These are phyloP conservation scores for Hyalella azteca DNA, from an alignment of 2,888 invertebrate genomes.

Conservation along the genomic window DNA sequence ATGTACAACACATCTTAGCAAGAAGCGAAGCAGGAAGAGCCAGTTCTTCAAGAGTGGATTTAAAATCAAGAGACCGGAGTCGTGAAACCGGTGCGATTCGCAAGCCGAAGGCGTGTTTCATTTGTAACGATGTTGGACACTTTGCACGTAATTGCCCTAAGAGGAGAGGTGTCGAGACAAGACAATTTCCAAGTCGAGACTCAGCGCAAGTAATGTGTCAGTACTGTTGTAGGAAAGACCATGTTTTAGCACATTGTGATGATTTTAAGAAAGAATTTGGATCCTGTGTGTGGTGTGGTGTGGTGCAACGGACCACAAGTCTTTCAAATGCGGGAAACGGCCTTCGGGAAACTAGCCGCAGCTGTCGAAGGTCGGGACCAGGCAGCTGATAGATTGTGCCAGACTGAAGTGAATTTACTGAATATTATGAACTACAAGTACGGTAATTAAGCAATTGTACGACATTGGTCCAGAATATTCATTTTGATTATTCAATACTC, in stretches of 20 bases:
- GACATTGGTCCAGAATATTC: too few relatives aligned
- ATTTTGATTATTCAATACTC: too few relatives aligned
- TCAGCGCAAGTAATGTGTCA: neutral
- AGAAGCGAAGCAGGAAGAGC: neutral
- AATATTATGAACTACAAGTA: too few relatives aligned
- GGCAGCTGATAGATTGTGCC: neutral
- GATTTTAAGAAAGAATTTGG: slow-evolving; percentile 4
- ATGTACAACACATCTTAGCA: neutral
- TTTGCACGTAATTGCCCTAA: neutral
- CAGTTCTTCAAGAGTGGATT: neutral
- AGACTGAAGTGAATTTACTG: neutral
- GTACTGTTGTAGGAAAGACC: neutral
- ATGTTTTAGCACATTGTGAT: neutral
- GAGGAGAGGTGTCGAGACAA: neutral
- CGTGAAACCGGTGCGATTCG: neutral
- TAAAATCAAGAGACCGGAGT: neutral
- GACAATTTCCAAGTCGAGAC: neutral
- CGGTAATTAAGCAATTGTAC: too few relatives aligned
- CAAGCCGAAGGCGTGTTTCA: neutral
- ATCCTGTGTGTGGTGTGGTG: neutral
- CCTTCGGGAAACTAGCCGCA: neutral
- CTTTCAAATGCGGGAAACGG: neutral
- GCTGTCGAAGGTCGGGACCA: neutral
- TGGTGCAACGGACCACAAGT: neutral
- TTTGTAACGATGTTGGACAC: neutral